phyloP scores from a whole-genome alignment of 2,113 vertebrate species.

The Bothrops jararaca region DNA sequence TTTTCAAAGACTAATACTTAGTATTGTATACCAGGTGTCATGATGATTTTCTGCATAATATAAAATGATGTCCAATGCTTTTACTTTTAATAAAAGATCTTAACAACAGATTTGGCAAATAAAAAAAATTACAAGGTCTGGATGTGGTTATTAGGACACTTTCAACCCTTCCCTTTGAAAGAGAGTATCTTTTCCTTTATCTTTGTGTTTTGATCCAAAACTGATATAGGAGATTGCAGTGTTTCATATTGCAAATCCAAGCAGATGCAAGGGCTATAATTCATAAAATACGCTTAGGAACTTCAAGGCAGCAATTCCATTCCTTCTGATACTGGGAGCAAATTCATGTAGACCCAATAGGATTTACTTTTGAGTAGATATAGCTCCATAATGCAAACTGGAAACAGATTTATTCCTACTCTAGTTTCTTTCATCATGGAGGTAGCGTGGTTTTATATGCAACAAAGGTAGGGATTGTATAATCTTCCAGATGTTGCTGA shows the following conservation, averaged over 20 bases:
- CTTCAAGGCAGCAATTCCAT: background rate
- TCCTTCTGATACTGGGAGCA: background rate
- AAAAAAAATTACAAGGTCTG: background rate
- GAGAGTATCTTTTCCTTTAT: background rate
- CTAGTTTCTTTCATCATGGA: background rate
- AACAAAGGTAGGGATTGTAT: background rate
- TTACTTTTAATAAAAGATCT: background rate
- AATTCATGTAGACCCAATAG: background rate
- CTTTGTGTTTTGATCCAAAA: background rate
- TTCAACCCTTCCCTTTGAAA: background rate
- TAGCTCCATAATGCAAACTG: background rate
- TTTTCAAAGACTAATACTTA: too few species aligned
- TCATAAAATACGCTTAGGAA: background rate
- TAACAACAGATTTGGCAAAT: background rate
- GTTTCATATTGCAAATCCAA: background rate
- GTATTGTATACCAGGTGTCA: too few species aligned
- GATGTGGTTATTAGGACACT: background rate
- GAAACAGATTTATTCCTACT: background rate
- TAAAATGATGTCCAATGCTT: too few species aligned
- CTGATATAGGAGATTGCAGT: background rate
- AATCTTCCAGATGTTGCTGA: background rate
- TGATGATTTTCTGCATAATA: too few species aligned
- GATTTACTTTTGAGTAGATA: background rate
- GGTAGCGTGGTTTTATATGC: background rate
- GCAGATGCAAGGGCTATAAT: background rate